Evolutionary conservation across 2,113 vertebrate genomes (phyloP).

Genomic region (Oenanthe melanoleuca): DNA sequence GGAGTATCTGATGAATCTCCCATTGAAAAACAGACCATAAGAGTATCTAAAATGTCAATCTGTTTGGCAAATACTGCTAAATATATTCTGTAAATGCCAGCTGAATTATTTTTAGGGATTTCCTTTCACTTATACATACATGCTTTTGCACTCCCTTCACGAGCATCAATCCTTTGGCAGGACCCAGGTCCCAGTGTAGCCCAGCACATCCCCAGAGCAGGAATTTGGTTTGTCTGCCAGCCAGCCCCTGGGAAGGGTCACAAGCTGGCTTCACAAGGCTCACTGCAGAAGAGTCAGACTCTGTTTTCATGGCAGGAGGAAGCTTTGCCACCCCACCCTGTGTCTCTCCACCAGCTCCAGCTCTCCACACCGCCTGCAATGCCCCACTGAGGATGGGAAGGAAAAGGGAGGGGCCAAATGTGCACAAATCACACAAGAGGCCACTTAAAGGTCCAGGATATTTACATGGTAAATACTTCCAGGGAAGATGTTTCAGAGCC

Average conservation of each 20-base stretch:
- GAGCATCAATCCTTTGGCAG: neutral
- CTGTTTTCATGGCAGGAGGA: neutral
- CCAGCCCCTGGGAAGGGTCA: neutral
- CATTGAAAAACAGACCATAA: neutral
- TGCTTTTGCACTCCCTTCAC: neutral
- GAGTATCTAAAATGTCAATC: neutral
- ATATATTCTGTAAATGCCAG: neutral
- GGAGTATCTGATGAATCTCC: neutral
- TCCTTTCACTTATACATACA: neutral
- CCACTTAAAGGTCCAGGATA: neutral
- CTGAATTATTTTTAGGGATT: neutral
- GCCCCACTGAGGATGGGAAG: neutral
- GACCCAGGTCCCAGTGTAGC: neutral
- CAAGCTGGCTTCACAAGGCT: accelerated
- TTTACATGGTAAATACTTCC: neutral
- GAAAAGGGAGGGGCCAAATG: neutral
- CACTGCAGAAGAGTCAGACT: neutral
- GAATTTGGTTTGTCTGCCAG: neutral
- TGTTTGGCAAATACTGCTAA: neutral
- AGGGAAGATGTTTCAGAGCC: neutral
- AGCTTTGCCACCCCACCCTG: neutral
- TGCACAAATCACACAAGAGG: neutral
- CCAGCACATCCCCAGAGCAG: neutral
- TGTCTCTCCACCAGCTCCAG: neutral
- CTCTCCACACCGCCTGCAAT: neutral